Conservation (phyloP, 1,140 invertebrate species). For the Zaprionus ornatus region DNA sequence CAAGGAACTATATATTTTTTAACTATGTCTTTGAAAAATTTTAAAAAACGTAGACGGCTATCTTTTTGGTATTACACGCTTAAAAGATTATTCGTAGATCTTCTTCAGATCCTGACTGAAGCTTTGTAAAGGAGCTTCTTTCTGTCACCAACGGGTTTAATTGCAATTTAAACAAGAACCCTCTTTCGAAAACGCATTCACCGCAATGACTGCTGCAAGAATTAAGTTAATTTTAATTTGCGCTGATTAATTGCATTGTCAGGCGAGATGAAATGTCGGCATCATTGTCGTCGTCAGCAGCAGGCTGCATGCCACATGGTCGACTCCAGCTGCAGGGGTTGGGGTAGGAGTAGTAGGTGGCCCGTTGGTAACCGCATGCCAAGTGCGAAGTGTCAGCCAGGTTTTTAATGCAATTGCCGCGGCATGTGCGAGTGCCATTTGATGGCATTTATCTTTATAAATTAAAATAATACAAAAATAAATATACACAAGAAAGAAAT, state of each 20-base stretch:
- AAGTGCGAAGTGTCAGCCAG: conserved; percentile 68
- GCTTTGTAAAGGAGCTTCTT: background rate
- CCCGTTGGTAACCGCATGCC: conserved; percentile 49
- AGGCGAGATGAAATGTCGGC: conserved; percentile 43
- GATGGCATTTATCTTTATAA: conserved; percentile 26
- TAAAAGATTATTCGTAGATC: too few relatives aligned
- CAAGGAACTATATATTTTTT: too few relatives aligned
- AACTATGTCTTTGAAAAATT: too few relatives aligned
- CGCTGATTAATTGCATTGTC: conserved; percentile 79
- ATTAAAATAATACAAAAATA: conserved; percentile 40
- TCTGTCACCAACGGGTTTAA: background rate
- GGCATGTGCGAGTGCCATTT: conserved; percentile 41
- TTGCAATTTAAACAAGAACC: conserved; percentile 30
- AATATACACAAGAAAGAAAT: background rate
- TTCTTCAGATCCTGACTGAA: background rate
- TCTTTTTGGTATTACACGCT: too few relatives aligned
- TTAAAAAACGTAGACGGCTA: too few relatives aligned
- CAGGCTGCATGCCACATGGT: conserved; percentile 2
- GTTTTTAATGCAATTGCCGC: conserved; percentile 60
- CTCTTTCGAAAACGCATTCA: conserved; percentile 28
- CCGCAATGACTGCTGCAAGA: conserved; percentile 57
- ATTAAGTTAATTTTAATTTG: conserved; percentile 77
- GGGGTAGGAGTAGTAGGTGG: background rate
- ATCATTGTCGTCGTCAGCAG: background rate
- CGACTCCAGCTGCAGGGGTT: background rate